These are phyloP conservation scores for Lepidocyrtinus sp. DNA, from an alignment of 2,888 invertebrate genomes.

Conservation along the genomic window DNA sequence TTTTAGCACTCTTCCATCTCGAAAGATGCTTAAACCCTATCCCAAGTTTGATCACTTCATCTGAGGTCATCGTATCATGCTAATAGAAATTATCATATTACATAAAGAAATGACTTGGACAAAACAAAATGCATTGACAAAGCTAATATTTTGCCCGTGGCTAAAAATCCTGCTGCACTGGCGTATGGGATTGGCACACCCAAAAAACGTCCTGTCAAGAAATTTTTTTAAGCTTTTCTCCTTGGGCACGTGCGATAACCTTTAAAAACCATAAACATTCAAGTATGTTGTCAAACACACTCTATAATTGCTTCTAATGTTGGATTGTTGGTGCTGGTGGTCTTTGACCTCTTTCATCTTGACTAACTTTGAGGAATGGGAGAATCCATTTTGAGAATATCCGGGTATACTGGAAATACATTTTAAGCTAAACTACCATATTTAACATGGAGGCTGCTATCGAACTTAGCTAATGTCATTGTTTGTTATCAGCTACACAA, in stretches of 20 bases:
- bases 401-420: neutral
- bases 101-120: neutral
- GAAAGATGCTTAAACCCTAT: no score
- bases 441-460: neutral
- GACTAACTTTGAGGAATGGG: no score
- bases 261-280: neutral
- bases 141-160: neutral
- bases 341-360: neutral
- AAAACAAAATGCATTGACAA: neutral
- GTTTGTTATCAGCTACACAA: neutral
- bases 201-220: neutral
- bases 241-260: conserved; percentile 6
- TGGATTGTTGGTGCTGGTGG: no score
- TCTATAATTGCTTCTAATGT: neutral
- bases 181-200: neutral
- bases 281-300: neutral
- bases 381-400: conserved; percentile 3
- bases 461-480: neutral
- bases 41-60: neutral
- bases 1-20: no score
- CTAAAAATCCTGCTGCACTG: neutral
- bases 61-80: conserved; percentile 36
- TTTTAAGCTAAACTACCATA: no score
- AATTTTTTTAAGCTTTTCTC: neutral
- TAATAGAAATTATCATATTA: neutral